A percentile compares a stretch with the other conserved stretches of the same genome.
Conservation (phyloP, 92 coral and sea anemone genomes). For the Virgularia gustaviana region DNA sequence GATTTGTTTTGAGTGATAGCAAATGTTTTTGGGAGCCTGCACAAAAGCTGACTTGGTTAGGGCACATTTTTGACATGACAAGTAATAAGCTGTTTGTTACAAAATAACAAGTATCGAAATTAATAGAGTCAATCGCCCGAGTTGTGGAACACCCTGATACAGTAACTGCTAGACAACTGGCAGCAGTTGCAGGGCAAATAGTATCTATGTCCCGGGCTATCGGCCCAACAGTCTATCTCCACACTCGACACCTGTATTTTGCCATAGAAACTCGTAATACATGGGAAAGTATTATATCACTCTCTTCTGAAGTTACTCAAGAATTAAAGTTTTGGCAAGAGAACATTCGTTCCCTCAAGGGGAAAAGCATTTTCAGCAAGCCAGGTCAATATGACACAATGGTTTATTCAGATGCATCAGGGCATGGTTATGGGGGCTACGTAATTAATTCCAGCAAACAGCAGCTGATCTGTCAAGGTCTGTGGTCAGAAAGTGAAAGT, state of each 20-base stretch:
- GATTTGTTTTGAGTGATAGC: slow-evolving; percentile 17
- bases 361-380: background rate
- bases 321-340: background rate
- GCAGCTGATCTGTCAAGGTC: slow-evolving; percentile 30
- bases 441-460: slow-evolving; percentile 7
- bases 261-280: slow-evolving; percentile 33
- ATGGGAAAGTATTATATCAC: slow-evolving; percentile 9
- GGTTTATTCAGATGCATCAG: slow-evolving; percentile 41
- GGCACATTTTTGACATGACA: slow-evolving; percentile 40
- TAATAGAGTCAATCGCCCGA: background rate
- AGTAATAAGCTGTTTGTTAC: slow-evolving; percentile 32
- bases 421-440: slow-evolving; percentile 41
- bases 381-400: slow-evolving; percentile 33
- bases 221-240: slow-evolving; percentile 22
- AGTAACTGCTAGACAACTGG: slow-evolving; percentile 34
- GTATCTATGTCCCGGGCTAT: slow-evolving; percentile 40
- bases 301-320: background rate
- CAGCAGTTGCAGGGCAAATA: slow-evolving; percentile 41
- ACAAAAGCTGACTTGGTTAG: slow-evolving; percentile 21
- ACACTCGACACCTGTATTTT: slow-evolving; percentile 36
- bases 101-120: slow-evolving; percentile 13
- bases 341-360: slow-evolving; percentile 24
- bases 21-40: slow-evolving; percentile 13
- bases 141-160: slow-evolving; percentile 3
- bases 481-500: slow-evolving; percentile 25